Conservation (phyloP, 2,888 invertebrate genomes). For the Troides aeacus region DNA sequence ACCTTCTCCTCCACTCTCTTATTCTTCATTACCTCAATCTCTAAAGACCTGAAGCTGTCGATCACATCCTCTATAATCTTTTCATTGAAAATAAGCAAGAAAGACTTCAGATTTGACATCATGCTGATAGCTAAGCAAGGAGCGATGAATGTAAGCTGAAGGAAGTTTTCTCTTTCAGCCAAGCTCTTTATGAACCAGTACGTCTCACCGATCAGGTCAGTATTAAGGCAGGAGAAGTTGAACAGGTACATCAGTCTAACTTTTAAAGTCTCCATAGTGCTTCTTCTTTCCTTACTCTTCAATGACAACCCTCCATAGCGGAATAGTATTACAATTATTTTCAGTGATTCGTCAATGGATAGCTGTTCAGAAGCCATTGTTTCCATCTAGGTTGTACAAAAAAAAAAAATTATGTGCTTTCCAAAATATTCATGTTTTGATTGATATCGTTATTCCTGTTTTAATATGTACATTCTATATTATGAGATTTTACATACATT, state of each 20-base stretch:
- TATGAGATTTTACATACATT: too few species aligned
- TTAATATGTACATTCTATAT: too few species aligned
- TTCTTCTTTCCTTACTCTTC: constrained; percentile 34
- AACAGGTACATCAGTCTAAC: constrained; percentile 40
- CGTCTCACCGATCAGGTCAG: constrained; percentile 43
- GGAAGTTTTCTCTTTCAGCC: constrained; percentile 41
- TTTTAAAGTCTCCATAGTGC: constrained; percentile 29
- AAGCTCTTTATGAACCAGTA: constrained; percentile 45
- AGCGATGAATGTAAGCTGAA: constrained; percentile 44
- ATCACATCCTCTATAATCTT: constrained; percentile 39
- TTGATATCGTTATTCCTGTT: too few species aligned
- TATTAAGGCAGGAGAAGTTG: constrained; percentile 47
- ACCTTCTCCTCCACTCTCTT: constrained; percentile 34
- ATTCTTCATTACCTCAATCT: constrained; percentile 35
- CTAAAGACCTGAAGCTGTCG: constrained; percentile 40
- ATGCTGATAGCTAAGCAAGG: constrained; percentile 47
- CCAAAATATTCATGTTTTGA: too few species aligned
- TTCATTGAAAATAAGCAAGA: constrained; percentile 40
- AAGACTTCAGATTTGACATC: constrained; percentile 40
- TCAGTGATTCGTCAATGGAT: constrained; percentile 43
- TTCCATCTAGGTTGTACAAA: too few species aligned
- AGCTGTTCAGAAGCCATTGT: background rate
- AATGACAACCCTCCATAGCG: constrained; percentile 44
- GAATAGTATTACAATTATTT: constrained; percentile 41
- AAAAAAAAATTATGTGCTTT: too few species aligned